Evolutionary conservation across 2,888 invertebrate species (phyloP).

Genomic region (Poecilus cupreus): DNA sequence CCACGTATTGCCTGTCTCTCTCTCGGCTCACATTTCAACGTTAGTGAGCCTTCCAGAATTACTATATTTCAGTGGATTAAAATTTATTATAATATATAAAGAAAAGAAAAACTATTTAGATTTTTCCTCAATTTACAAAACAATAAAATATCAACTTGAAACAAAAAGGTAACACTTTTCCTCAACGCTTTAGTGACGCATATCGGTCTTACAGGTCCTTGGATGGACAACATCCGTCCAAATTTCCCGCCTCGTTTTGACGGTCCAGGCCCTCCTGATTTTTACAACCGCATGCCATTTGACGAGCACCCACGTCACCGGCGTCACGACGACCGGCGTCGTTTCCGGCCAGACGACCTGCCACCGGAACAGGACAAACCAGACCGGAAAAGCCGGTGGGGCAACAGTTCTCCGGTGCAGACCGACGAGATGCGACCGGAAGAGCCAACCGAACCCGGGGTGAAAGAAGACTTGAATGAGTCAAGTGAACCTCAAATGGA

Average conservation of each 20-base stretch:
- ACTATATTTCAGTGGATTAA: too few species aligned
- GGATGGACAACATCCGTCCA: slow-evolving; percentile 71
- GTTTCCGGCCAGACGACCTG: slow-evolving; percentile 59
- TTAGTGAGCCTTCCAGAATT: too few species aligned
- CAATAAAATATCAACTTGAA: slow-evolving; percentile 22
- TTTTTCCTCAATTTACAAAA: too few species aligned
- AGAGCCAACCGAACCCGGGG: slow-evolving; percentile 53
- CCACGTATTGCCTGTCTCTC: too few species aligned
- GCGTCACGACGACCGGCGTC: slow-evolving; percentile 63
- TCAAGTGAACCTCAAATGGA: slow-evolving; percentile 61
- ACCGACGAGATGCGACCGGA: slow-evolving; percentile 48
- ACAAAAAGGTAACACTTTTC: neutral
- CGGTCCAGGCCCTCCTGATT: slow-evolving; percentile 66
- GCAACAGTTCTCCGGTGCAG: slow-evolving; percentile 64
- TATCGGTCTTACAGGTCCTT: slow-evolving; percentile 66
- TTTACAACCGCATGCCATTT: slow-evolving; percentile 57
- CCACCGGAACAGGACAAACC: slow-evolving; percentile 53
- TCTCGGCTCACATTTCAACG: too few species aligned
- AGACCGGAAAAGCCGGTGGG: slow-evolving; percentile 65
- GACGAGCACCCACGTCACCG: slow-evolving; percentile 60
- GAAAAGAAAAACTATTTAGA: too few species aligned
- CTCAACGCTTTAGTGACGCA: neutral
- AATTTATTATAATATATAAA: too few species aligned
- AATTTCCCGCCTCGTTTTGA: slow-evolving; percentile 70
- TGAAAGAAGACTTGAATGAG: slow-evolving; percentile 60